Evolutionary conservation across 2,888 invertebrate species (phyloP).

Genomic region (Tiphia femorata): DNA sequence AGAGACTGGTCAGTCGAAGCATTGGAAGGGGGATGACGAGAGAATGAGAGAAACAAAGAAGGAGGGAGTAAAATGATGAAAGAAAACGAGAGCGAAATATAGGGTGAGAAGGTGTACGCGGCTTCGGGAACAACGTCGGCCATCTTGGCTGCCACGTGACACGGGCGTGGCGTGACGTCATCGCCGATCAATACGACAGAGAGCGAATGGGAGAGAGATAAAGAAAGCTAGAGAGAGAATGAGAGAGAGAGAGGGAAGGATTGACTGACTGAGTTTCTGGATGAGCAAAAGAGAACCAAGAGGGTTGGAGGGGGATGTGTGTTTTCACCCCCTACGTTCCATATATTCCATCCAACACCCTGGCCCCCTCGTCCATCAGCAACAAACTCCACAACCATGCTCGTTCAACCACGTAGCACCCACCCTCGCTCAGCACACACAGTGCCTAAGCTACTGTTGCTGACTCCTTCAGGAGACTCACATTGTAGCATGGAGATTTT

Average conservation of each 20-base stretch:
- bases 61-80: slow-evolving; percentile 9
- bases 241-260: slow-evolving; percentile 33
- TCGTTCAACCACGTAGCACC: neutral
- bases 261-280: too few species aligned
- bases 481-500: slow-evolving; percentile 23
- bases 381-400: slow-evolving; percentile 7
- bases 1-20: too few species aligned
- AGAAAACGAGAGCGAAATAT: slow-evolving; percentile 7
- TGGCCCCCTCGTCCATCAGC: slow-evolving; percentile 10
- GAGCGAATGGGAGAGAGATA: slow-evolving; percentile 25
- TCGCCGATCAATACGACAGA: slow-evolving; percentile 63
- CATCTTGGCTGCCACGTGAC: slow-evolving; percentile 64
- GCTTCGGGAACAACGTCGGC: slow-evolving; percentile 47
- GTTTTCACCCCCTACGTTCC: slow-evolving; percentile 29
- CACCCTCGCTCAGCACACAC: neutral
- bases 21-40: neutral
- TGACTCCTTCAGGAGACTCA: slow-evolving; percentile 23
- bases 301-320: neutral
- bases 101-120: slow-evolving; percentile 23
- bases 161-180: slow-evolving; percentile 68
- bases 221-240: slow-evolving; percentile 23
- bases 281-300: slow-evolving; percentile 22
- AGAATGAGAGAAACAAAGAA: neutral
- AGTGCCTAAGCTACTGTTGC: neutral
- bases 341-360: slow-evolving; percentile 38